Evolutionary conservation across 2,888 invertebrate genomes (phyloP).

Genomic region (Dioctria linearis): DNA sequence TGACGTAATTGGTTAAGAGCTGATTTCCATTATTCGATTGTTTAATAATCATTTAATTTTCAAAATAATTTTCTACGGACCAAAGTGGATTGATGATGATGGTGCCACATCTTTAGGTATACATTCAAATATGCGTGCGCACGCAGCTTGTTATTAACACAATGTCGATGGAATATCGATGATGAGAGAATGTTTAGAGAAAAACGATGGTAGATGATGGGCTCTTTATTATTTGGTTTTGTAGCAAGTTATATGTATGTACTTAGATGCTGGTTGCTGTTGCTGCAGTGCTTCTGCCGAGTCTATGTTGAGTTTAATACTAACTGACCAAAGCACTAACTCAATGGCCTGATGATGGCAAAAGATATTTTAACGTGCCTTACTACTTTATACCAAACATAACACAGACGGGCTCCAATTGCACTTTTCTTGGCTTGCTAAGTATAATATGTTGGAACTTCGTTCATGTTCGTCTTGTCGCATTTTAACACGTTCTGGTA

Average conservation of each 20-base stretch:
- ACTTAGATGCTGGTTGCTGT: constrained; percentile 13
- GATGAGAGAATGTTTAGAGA: constrained; percentile 17
- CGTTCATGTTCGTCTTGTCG: background rate
- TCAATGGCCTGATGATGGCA: constrained; percentile 36
- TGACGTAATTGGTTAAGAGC: constrained; percentile 27
- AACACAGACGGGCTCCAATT: constrained; percentile 9
- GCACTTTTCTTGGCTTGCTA: background rate
- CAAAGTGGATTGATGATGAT: constrained; percentile 32
- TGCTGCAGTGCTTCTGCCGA: constrained; percentile 8
- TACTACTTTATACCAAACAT: background rate
- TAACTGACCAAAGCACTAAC: constrained; percentile 39
- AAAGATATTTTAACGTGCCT: constrained; percentile 35
- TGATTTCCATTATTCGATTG: constrained; percentile 46
- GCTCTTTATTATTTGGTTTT: constrained; percentile 6
- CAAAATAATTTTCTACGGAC: constrained; percentile 17
- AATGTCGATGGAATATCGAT: constrained; percentile 6
- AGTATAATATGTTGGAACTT: background rate
- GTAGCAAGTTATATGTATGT: background rate
- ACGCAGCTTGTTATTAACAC: constrained; percentile 35
- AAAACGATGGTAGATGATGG: background rate
- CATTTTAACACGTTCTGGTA: constrained; percentile 44
- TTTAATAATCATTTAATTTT: constrained; percentile 46
- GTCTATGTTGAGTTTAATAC: constrained; percentile 39
- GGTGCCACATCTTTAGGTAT: constrained; percentile 29
- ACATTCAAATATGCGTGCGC: constrained; percentile 37